A percentile compares a stretch with the other conserved stretches of the same genome.
Evolutionary conservation across 2,888 invertebrate genomes (phyloP).

Genomic region (Drosophila birchii): DNA sequence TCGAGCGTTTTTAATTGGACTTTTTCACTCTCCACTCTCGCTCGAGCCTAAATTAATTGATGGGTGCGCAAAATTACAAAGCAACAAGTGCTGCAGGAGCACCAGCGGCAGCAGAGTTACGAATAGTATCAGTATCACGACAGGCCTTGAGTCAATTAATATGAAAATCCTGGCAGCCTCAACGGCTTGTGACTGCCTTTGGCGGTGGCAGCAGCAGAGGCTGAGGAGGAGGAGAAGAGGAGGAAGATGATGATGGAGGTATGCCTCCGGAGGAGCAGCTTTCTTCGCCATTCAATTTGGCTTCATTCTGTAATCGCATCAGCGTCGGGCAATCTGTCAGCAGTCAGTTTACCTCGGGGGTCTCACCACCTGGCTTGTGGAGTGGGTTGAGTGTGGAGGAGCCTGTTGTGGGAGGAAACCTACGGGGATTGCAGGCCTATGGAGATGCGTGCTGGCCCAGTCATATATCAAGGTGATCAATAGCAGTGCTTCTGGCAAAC

Average conservation of each 20-base stretch:
- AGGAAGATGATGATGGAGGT: slow-evolving; percentile 6
- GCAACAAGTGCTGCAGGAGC: slow-evolving; percentile 23
- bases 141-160: slow-evolving; percentile 54
- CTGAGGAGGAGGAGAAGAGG: neutral
- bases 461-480: slow-evolving; percentile 76
- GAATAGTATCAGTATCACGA: slow-evolving; percentile 13
- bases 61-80: slow-evolving; percentile 50
- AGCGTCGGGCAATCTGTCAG: slow-evolving; percentile 60
- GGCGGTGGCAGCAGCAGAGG: neutral
- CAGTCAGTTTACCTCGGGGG: slow-evolving; percentile 34
- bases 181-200: slow-evolving; percentile 24
- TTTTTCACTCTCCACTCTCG: slow-evolving; percentile 18
- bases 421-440: slow-evolving; percentile 22
- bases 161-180: slow-evolving; percentile 36
- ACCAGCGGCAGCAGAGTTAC: slow-evolving; percentile 1
- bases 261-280: slow-evolving; percentile 27
- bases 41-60: slow-evolving; percentile 54
- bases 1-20: slow-evolving; percentile 58
- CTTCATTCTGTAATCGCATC: slow-evolving; percentile 72
- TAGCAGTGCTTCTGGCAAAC: slow-evolving; percentile 74
- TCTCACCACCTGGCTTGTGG: neutral
- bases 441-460: slow-evolving; percentile 51
- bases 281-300: slow-evolving; percentile 62
- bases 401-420: neutral
- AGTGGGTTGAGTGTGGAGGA: neutral